Base-by-base conservation (phyloP, 2,113 vertebrate species). In the Odocoileus hemionus region DNA sequence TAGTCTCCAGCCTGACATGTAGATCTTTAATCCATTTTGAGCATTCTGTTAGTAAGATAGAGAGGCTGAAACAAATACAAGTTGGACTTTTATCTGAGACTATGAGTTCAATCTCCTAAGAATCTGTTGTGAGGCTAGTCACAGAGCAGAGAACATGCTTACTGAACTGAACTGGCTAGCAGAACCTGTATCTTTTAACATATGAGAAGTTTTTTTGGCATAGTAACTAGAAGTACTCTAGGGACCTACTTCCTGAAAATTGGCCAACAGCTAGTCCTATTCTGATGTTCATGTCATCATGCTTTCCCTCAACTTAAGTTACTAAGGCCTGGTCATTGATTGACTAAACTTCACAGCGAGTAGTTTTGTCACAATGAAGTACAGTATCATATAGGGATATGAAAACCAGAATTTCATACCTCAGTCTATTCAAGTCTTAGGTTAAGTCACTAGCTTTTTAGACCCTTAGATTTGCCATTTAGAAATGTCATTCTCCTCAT, bases 311-410 rank as follows among this genome's bases (percentile, higher is more conserved):
- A 67, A 13, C 36, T 47, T 30, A 85, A 33, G 6, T 96, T 82
- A 89, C 43, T 28, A 36, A 91, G 52, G 8, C 8, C n/a, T 83
- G 8, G 14, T n/a, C 16, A 39, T 74, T 61, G 19, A 19, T 33
- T 87, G n/a, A 28, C 50, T 52, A 78, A 61, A 86, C 30, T 74
- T 47, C 25, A 50, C 7, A 13, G 50, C 25, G 9, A 92, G 3
- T 14, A 6, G 10, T 55, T 95, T 67, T 76, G 4, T 70, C 39
- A 28, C 15, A n/a, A 0, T 11, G 19, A 64, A 60, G 39, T 50
- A 26, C 13, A 55, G 8, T 17, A 45, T 30, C 39, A 47, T 0
- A 7, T 7, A 28, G 11, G 5, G 0, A 0, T 74, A 39, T 30
- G 15, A 47, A 87, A 47, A 89, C 36, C 19, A 86, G 45, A 55